These are phyloP conservation scores for Conopomorpha cramerella DNA, from an alignment of 1,140 invertebrate species.

Conservation along the genomic window DNA sequence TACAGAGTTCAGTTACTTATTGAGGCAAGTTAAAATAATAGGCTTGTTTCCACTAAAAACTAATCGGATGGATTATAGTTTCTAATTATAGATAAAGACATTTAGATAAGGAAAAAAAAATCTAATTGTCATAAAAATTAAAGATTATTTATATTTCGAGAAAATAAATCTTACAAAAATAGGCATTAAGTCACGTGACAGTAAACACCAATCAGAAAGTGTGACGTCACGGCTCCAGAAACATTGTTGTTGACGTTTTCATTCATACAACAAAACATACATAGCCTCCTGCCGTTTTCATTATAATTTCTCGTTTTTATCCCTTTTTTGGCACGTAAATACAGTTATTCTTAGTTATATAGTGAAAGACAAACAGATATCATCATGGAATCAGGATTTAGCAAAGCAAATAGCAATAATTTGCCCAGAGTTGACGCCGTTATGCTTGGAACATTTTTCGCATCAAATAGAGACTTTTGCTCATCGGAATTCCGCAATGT, in stretches of 20 bases:
- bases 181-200: slow-evolving; percentile 1
- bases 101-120: background rate
- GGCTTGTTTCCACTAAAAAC: background rate
- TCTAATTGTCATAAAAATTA: background rate
- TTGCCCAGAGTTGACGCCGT: slow-evolving; percentile 16
- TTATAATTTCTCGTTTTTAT: background rate
- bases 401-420: slow-evolving; percentile 13
- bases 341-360: slow-evolving; percentile 1
- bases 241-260: background rate
- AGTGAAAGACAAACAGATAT: background rate
- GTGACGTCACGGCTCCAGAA: background rate
- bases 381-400: slow-evolving; percentile 6
- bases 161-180: background rate
- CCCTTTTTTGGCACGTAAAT: background rate
- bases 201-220: slow-evolving; percentile 2
- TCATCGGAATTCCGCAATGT: no score
- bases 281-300: no score
- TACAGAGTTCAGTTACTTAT: no score
- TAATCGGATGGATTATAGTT: background rate
- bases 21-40: no score
- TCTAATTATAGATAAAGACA: background rate
- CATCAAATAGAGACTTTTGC: slow-evolving; percentile 13
- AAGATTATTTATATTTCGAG: slow-evolving; percentile 2
- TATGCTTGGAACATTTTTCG: slow-evolving; percentile 14
- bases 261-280: background rate